Conservation (phyloP, 2,113 vertebrate species). For the Gopherus evgoodei region DNA sequence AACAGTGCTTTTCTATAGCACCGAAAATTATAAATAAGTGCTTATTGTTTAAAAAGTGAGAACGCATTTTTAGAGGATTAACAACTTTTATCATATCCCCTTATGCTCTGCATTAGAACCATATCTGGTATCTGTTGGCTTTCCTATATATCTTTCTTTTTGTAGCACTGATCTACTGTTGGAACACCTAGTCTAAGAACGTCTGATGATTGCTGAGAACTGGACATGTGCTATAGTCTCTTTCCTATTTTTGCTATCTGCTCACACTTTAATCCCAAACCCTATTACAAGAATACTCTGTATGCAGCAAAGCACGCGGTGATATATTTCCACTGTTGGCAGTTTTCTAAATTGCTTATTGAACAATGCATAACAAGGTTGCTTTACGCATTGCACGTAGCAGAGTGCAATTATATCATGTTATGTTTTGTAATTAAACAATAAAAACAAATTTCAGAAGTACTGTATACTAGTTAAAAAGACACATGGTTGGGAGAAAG, state of each 20-base stretch:
- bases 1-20: not conserved
- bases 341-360: conserved; percentile 25
- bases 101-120: not conserved
- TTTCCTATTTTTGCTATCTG: not conserved
- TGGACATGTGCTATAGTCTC: not conserved
- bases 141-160: not conserved
- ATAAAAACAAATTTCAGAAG: conserved; percentile 24
- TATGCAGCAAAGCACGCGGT: not conserved
- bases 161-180: not conserved
- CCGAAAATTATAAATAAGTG: not conserved
- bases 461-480: not conserved
- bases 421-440: conserved; percentile 34
- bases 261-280: not conserved
- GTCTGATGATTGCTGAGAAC: not conserved
- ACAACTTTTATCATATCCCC: not conserved
- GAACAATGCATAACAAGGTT: not conserved
- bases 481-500: not conserved
- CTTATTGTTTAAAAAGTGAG: not conserved
- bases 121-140: not conserved
- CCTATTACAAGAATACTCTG: not conserved
- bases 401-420: conserved; percentile 15
- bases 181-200: not conserved
- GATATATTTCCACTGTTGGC: not conserved
- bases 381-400: not conserved
- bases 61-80: not conserved